These are phyloP conservation scores for Crocallis elinguaria DNA, from an alignment of 2,888 invertebrate species.

Conservation along the genomic window DNA sequence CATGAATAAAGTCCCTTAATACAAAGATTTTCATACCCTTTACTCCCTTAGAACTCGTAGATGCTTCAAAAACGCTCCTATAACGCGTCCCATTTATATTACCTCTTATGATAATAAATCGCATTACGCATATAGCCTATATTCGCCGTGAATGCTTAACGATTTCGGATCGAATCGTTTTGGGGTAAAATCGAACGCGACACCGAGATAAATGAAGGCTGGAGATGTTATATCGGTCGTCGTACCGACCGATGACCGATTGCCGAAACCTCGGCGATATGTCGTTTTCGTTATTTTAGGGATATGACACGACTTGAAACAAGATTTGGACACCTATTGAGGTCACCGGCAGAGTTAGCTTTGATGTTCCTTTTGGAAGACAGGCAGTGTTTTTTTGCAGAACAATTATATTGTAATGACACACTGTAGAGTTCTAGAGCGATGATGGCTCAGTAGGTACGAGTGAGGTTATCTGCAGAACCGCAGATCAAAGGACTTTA, in stretches of 20 bases:
- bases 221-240: conserved; percentile 20
- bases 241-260: conserved; percentile 11
- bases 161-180: conserved; percentile 27
- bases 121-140: conserved; percentile 19
- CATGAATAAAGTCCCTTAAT: no score
- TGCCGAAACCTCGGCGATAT: conserved; percentile 2
- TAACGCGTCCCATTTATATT: conserved; percentile 5
- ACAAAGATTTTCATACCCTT: background rate
- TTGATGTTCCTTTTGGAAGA: no score
- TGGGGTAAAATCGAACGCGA: conserved; percentile 21
- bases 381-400: no score
- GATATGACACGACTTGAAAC: background rate
- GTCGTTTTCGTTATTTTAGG: conserved; percentile 4
- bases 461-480: no score
- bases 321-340: no score
- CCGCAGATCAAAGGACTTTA: no score
- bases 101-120: conserved; percentile 27
- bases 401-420: no score
- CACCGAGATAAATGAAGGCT: conserved; percentile 31
- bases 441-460: no score
- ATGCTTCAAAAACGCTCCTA: background rate
- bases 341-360: background rate
- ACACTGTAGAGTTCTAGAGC: no score
- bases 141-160: conserved; percentile 23
- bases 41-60: background rate